Percentiles rank a stretch among this genome's conserved stretches.
Conservation (phyloP, 2,797 vertebrate species). For the Trachops cirrhosus region DNA sequence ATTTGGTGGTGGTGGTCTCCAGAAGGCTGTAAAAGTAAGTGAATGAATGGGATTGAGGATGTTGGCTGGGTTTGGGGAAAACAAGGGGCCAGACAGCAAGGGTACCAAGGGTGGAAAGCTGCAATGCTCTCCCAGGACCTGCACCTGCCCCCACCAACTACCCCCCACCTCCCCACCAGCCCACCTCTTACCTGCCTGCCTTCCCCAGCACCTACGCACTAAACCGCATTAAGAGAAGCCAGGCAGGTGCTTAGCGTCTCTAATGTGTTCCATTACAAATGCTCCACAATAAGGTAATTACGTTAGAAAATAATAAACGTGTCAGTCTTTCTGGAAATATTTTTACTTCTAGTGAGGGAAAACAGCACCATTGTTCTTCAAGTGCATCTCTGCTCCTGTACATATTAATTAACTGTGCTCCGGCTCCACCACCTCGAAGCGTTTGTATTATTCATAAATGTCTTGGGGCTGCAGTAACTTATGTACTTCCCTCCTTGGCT, state of each 20-base stretch:
- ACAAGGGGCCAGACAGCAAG: not conserved
- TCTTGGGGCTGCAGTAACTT: constrained; percentile 73
- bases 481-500: constrained; percentile 61
- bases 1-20: not conserved
- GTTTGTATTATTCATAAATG: constrained; percentile 79
- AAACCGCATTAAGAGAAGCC: constrained; percentile 17
- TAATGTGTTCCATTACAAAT: constrained; percentile 76
- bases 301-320: constrained; percentile 81
- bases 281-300: constrained; percentile 81
- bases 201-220: not conserved
- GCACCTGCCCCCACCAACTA: not conserved
- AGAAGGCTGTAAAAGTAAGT: not conserved
- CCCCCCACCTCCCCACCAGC: not conserved
- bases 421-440: constrained; percentile 43
- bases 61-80: not conserved
- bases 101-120: not conserved
- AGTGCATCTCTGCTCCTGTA: constrained; percentile 58
- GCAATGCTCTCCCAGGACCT: not conserved
- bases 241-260: constrained; percentile 70
- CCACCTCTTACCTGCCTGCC: not conserved
- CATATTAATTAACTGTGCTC: constrained; percentile 77
- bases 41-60: too few relatives aligned
- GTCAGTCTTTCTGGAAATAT: constrained; percentile 81
- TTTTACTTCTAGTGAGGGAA: constrained; percentile 73
- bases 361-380: constrained; percentile 59